These are phyloP conservation scores for Dendrolimus kikuchii DNA, from an alignment of 1,140 invertebrate genomes.

Conservation along the genomic window DNA sequence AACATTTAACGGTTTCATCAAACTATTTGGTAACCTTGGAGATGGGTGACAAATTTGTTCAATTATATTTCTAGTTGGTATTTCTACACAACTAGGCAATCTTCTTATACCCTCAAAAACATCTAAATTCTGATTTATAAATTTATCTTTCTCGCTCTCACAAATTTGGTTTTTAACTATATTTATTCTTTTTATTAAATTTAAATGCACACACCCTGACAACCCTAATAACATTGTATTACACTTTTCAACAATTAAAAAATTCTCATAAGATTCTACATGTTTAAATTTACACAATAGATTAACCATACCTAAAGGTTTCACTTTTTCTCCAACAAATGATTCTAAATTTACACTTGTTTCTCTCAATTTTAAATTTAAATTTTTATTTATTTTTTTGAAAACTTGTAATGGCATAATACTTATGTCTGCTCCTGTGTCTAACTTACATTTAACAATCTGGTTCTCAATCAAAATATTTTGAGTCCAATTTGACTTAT, in stretches of 20 bases:
- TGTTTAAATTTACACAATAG: too few species aligned
- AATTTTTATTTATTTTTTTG: slow-evolving; percentile 1
- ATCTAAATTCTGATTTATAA: slow-evolving; percentile 1
- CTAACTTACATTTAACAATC: slow-evolving; percentile 1
- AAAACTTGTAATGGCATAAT: slow-evolving; percentile 1
- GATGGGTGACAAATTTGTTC: too few species aligned
- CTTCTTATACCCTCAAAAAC: slow-evolving; percentile 1
- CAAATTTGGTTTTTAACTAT: too few species aligned
- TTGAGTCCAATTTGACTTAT: background rate
- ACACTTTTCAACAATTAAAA: too few species aligned
- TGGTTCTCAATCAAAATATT: background rate
- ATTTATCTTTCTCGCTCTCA: slow-evolving; percentile 1
- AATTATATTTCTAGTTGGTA: too few species aligned
- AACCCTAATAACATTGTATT: too few species aligned
- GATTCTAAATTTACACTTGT: too few species aligned
- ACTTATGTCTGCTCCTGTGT: slow-evolving; percentile 1
- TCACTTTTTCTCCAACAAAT: too few species aligned
- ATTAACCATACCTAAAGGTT: too few species aligned
- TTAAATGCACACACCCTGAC: too few species aligned
- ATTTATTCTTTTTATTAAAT: too few species aligned
- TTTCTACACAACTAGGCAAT: background rate
- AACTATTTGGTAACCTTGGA: background rate
- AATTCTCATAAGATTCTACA: too few species aligned
- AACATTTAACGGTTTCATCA: slow-evolving; percentile 5
- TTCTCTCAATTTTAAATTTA: background rate